Percentiles rank a stretch among this genome's conserved stretches.
Conservation (phyloP, 2,888 invertebrate genomes). For the Pachydiplax longipennis region DNA sequence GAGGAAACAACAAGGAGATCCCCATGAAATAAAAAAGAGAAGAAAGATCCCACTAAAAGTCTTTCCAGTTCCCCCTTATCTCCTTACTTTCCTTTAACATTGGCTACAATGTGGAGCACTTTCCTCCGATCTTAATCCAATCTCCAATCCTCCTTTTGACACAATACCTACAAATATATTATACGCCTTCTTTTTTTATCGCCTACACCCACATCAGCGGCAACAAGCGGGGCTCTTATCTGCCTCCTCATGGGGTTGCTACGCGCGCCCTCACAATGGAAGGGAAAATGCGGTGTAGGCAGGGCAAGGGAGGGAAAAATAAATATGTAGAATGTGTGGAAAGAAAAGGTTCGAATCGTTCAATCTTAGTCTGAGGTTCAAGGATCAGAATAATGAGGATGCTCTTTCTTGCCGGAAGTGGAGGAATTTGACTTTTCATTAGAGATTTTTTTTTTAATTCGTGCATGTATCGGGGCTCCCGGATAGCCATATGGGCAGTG, state of each 20-base stretch:
- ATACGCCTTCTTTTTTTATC: not conserved
- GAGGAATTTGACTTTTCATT: too few species aligned
- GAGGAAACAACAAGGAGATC: not conserved
- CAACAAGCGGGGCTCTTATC: slow-evolving; percentile 29
- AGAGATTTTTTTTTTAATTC: too few species aligned
- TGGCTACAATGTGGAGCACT: slow-evolving; percentile 38
- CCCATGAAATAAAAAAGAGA: not conserved
- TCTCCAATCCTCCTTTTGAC: slow-evolving; percentile 33
- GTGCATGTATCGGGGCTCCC: too few species aligned
- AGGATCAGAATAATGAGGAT: too few species aligned
- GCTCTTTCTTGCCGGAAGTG: too few species aligned
- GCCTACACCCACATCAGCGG: slow-evolving; percentile 18
- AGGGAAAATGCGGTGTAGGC: not conserved
- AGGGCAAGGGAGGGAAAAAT: not conserved
- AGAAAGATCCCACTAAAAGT: slow-evolving; percentile 8
- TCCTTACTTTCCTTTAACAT: not conserved
- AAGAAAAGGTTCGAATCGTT: too few species aligned
- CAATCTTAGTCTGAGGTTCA: too few species aligned
- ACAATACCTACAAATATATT: slow-evolving; percentile 44
- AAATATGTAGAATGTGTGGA: too few species aligned
- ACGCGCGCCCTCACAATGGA: slow-evolving; percentile 29
- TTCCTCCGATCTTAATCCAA: slow-evolving; percentile 30
- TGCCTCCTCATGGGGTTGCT: slow-evolving; percentile 4
- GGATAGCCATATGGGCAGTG: too few species aligned
- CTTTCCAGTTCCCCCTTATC: not conserved